A percentile compares a stretch with the other conserved stretches of the same genome.
Conservation (phyloP, 2,113 vertebrate species). For the Phocoena sinus region DNA sequence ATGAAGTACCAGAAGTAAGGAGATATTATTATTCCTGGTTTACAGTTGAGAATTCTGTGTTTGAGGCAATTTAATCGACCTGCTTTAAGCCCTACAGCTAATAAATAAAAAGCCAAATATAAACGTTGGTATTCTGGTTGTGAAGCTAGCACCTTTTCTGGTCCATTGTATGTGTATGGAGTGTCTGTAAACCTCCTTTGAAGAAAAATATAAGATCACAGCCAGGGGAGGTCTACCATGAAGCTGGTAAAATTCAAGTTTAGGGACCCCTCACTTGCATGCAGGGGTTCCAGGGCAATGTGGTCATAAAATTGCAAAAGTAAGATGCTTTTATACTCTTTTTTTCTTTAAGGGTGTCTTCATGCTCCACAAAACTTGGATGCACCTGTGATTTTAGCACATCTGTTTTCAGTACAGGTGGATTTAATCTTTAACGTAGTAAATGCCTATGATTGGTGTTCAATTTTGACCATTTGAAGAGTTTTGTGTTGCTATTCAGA, state of each 20-base stretch:
- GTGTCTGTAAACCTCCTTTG: neutral
- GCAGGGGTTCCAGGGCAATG: neutral
- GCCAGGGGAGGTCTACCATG: neutral
- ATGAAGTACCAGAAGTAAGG: neutral
- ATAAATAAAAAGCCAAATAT: neutral
- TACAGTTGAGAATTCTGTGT: neutral
- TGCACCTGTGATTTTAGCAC: neutral
- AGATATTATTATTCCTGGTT: neutral
- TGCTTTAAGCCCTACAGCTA: neutral
- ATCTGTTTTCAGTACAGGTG: neutral
- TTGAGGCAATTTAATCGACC: neutral
- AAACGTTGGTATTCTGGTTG: neutral
- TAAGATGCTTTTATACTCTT: neutral
- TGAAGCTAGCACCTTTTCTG: neutral
- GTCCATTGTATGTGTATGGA: neutral
- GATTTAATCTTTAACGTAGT: neutral
- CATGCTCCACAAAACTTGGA: neutral
- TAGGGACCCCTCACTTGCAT: neutral
- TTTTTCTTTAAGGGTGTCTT: neutral
- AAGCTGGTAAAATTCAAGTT: neutral
- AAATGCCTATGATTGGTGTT: neutral
- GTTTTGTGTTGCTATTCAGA: neutral
- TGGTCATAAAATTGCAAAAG: constrained; percentile 4
- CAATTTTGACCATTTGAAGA: neutral
- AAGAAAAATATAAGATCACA: neutral